These are phyloP conservation scores for Elymnias hypermnestra DNA, from an alignment of 1,140 invertebrate species.

Conservation along the genomic window DNA sequence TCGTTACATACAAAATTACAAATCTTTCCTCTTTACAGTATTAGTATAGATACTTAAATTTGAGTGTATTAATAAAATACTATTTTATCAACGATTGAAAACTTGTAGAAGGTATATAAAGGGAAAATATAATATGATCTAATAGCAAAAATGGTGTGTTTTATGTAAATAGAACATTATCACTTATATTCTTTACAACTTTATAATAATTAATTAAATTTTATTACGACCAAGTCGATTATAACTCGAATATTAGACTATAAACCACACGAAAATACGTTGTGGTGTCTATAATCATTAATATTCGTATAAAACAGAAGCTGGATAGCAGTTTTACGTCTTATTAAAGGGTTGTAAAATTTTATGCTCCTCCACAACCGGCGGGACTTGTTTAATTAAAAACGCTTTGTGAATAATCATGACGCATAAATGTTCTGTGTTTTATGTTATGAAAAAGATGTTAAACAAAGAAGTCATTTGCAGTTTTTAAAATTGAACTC, in stretches of 20 bases:
- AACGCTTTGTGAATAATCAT: slow-evolving; percentile 70
- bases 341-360: slow-evolving; percentile 75
- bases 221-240: not conserved
- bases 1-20: too few relatives aligned
- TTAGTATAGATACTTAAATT: too few relatives aligned
- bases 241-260: not conserved
- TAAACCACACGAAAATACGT: slow-evolving; percentile 40
- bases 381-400: slow-evolving; percentile 66
- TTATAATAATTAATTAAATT: slow-evolving; percentile 1
- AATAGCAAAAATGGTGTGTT: too few relatives aligned
- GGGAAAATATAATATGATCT: too few relatives aligned
- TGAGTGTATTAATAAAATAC: too few relatives aligned
- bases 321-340: slow-evolving; percentile 63
- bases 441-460: slow-evolving; percentile 4
- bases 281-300: slow-evolving; percentile 61
- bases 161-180: too few relatives aligned
- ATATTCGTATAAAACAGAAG: slow-evolving; percentile 59
- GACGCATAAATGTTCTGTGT: slow-evolving; percentile 35
- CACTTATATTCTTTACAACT: too few relatives aligned
- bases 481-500: not conserved
- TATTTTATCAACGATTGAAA: too few relatives aligned
- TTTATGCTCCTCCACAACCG: slow-evolving; percentile 56
- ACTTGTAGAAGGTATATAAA: too few relatives aligned
- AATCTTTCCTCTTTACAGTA: too few relatives aligned
- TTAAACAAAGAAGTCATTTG: slow-evolving; percentile 7